Conservation (phyloP, 2,113 vertebrate genomes). For the Tachysurus vachellii region DNA sequence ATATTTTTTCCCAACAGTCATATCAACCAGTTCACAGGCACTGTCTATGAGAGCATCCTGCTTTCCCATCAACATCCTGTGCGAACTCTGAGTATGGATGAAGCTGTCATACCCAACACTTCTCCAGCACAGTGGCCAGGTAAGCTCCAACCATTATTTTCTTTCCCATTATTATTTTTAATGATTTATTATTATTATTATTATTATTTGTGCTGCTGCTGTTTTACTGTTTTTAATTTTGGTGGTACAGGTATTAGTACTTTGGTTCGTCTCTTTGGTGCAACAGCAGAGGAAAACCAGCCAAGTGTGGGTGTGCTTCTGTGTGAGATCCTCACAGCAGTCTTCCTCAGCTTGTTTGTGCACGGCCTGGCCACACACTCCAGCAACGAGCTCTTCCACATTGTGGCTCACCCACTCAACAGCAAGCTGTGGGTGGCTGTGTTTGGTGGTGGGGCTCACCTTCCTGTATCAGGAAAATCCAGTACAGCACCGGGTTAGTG, state of each 20-base stretch:
- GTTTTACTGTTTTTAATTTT: neutral
- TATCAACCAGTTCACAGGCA: constrained; percentile 92
- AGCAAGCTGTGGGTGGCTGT: constrained; percentile 90
- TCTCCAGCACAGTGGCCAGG: constrained; percentile 95
- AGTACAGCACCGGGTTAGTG: constrained; percentile 77
- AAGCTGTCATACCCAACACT: constrained; percentile 88
- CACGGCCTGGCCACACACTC: constrained; percentile 96
- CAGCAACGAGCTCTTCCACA: constrained; percentile 89
- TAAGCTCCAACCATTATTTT: constrained; percentile 59
- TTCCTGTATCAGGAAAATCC: constrained; percentile 69
- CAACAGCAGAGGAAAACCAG: constrained; percentile 89
- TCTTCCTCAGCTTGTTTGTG: constrained; percentile 93
- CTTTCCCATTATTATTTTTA: neutral
- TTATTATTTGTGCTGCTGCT: neutral
- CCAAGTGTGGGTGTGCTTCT: constrained; percentile 87
- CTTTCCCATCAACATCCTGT: constrained; percentile 80
- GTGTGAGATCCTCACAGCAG: constrained; percentile 92
- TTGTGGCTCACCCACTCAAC: constrained; percentile 90
- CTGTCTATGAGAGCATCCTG: constrained; percentile 89
- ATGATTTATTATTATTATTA: neutral
- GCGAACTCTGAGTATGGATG: constrained; percentile 82
- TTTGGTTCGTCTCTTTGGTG: constrained; percentile 82
- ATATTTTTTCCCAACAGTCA: constrained; percentile 70
- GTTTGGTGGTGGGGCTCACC: constrained; percentile 88
- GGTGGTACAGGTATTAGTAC: constrained; percentile 77